These are phyloP conservation scores for Vireo altiloquus DNA, from an alignment of 2,113 vertebrate genomes.

Conservation along the genomic window DNA sequence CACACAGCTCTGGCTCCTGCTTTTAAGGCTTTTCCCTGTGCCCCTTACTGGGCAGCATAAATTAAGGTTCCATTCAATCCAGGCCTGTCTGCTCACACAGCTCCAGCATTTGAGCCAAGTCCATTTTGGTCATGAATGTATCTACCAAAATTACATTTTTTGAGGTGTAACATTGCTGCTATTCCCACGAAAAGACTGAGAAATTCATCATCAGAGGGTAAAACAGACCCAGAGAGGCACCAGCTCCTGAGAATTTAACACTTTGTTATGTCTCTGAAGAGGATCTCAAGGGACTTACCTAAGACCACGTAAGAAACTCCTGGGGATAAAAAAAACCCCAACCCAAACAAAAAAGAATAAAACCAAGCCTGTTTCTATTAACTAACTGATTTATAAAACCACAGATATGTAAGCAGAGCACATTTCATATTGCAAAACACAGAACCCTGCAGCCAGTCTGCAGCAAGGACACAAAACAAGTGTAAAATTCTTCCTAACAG, in stretches of 20 bases:
- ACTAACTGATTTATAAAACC: neutral
- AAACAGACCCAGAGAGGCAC: neutral
- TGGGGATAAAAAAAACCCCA: neutral
- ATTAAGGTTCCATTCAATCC: neutral
- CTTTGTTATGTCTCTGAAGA: neutral
- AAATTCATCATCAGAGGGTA: neutral
- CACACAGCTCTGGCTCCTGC: neutral
- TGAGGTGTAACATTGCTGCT: neutral
- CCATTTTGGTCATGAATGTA: neutral
- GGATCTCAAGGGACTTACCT: neutral
- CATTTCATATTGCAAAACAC: neutral
- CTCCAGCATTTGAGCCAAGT: neutral
- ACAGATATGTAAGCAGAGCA: neutral
- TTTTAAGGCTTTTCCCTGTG: neutral
- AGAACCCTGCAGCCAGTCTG: neutral
- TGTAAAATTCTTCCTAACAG: neutral
- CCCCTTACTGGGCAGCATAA: neutral
- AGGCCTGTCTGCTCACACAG: neutral
- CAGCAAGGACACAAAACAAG: neutral
- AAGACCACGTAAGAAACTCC: neutral
- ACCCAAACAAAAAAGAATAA: neutral
- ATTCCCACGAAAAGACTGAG: neutral
- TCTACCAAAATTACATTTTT: neutral
- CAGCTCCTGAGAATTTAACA: neutral
- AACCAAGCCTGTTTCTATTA: neutral